phyloP scores from a whole-genome alignment of 2,113 vertebrate species.

The Crotalus tigris region DNA sequence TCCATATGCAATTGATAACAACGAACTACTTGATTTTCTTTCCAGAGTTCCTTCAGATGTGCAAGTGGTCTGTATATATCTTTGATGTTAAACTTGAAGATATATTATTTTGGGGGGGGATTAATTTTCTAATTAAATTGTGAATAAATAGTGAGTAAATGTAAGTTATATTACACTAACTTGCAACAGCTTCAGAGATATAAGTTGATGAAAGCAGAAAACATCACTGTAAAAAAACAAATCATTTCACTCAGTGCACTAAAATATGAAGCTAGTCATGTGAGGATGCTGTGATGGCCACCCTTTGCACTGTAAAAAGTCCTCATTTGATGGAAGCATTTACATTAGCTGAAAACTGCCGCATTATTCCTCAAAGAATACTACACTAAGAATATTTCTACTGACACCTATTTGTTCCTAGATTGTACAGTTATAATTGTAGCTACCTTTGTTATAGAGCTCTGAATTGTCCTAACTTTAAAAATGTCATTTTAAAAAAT shows the following conservation, averaged over 20 bases:
- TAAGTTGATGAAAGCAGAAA: neutral
- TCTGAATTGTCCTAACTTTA: neutral
- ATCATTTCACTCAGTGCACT: neutral
- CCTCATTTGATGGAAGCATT: neutral
- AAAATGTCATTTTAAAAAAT: neutral
- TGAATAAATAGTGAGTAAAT: neutral
- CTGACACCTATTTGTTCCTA: constrained; percentile 6
- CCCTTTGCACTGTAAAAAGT: neutral
- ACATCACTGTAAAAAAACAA: neutral
- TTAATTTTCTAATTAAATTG: neutral
- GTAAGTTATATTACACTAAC: neutral
- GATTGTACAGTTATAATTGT: neutral
- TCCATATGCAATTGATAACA: constrained; percentile 96
- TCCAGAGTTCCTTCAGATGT: constrained; percentile 97
- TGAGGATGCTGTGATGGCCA: neutral
- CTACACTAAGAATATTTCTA: neutral
- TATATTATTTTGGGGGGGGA: neutral
- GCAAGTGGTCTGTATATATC: constrained; percentile 86
- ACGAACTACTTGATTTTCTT: constrained; percentile 95
- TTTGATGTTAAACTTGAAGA: neutral
- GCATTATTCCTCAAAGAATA: neutral
- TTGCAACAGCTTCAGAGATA: neutral
- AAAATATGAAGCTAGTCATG: neutral
- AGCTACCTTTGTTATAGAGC: accelerated
- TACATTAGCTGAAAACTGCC: neutral